Evolutionary conservation across 2,797 vertebrate genomes (phyloP).

Genomic region (Discoglossus pictus): DNA sequence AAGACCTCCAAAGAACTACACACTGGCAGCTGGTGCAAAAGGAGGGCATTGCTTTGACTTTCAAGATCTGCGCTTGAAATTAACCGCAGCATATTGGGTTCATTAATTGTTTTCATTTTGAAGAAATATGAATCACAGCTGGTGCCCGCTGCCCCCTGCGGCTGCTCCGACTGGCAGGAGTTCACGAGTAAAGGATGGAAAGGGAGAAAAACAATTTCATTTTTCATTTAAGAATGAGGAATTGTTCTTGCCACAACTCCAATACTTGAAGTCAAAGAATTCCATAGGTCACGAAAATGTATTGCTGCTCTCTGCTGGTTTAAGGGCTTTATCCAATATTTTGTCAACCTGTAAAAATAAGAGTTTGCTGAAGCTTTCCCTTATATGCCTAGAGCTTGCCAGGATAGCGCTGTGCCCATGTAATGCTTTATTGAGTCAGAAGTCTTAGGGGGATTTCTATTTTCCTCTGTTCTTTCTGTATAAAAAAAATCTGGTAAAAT

Average conservation of each 20-base stretch:
- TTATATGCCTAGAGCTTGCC: not conserved
- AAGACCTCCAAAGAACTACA: no score
- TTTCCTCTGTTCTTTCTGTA: not conserved
- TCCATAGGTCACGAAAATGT: conserved; percentile 3
- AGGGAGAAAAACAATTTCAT: not conserved
- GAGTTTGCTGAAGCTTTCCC: conserved; percentile 3
- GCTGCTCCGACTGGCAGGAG: conserved; percentile 1
- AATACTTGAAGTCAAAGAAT: conserved; percentile 9
- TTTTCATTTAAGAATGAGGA: conserved; percentile 19
- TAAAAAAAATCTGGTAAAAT: conserved; percentile 11
- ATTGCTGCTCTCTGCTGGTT: conserved; percentile 2
- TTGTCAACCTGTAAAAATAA: conserved; percentile 18
- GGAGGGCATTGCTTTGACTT: conserved; percentile 2
- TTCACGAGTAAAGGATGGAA: conserved; percentile 10
- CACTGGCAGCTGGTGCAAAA: not conserved
- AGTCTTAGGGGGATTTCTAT: conserved; percentile 9
- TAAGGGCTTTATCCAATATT: conserved; percentile 12
- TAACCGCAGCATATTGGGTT: not conserved
- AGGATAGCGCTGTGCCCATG: not conserved
- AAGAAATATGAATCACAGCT: conserved; percentile 26
- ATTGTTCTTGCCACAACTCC: conserved; percentile 4
- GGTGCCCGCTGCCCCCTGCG: conserved; percentile 11
- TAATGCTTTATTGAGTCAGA: conserved; percentile 5
- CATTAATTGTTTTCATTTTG: conserved; percentile 14
- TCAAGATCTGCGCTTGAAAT: not conserved